Percentiles rank a stretch among this genome's conserved stretches.
Conservation (phyloP, 1,140 invertebrate species). For the Drosophila leontia region DNA sequence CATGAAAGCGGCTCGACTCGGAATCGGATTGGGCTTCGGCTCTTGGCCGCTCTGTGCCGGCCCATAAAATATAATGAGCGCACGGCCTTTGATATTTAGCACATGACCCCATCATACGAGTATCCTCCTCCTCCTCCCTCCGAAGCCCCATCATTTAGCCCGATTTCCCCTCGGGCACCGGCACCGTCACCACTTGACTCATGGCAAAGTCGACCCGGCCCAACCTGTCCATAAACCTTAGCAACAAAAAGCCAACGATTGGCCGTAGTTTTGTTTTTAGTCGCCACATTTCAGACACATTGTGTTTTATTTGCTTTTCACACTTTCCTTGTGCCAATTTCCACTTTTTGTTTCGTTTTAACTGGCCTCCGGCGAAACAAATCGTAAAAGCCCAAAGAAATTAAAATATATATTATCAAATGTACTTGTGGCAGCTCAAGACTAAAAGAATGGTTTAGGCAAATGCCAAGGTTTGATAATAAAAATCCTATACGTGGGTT, state of each 20-base stretch:
- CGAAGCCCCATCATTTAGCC: background rate
- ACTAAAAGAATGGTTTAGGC: constrained; percentile 3
- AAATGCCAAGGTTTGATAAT: constrained; percentile 26
- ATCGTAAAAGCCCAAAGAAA: constrained; percentile 62
- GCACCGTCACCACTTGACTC: constrained; percentile 26
- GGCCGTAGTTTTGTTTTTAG: constrained; percentile 45
- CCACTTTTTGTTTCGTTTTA: constrained; percentile 72
- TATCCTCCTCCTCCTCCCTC: constrained; percentile 2
- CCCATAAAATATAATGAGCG: constrained; percentile 75
- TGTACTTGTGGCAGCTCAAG: constrained; percentile 25
- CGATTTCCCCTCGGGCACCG: constrained; percentile 16
- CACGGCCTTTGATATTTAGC: constrained; percentile 80
- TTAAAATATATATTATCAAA: constrained; percentile 60
- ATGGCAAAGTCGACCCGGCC: constrained; percentile 26
- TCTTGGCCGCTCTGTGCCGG: constrained; percentile 41
- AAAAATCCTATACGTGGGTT: background rate
- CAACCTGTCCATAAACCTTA: constrained; percentile 56
- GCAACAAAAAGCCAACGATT: constrained; percentile 55
- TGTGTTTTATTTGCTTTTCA: constrained; percentile 72
- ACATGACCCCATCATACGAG: constrained; percentile 50
- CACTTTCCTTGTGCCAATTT: constrained; percentile 80
- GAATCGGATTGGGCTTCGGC: constrained; percentile 10
- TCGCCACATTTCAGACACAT: constrained; percentile 31
- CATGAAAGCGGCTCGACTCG: constrained; percentile 49
- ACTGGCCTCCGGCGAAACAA: constrained; percentile 28